These are phyloP conservation scores for Pediacus dermestoides DNA, from an alignment of 2,888 invertebrate genomes.

Conservation along the genomic window DNA sequence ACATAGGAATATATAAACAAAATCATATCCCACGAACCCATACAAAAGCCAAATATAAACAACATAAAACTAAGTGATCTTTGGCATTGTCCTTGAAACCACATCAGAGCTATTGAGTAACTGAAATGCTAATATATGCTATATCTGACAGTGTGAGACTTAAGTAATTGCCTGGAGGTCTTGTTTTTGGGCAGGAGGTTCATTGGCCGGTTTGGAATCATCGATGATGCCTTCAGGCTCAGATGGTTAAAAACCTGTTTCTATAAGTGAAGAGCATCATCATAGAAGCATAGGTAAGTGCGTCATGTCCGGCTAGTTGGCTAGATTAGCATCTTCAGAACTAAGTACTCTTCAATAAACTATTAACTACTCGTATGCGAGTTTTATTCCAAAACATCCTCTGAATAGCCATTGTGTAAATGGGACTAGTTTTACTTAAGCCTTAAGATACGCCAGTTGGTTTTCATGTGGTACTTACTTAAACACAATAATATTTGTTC, in stretches of 20 bases:
- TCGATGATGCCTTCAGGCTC: slow-evolving; percentile 37
- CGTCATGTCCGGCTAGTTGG: slow-evolving; percentile 37
- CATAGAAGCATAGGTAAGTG: slow-evolving; percentile 26
- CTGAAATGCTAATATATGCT: slow-evolving; percentile 2
- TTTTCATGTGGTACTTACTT: too few species aligned
- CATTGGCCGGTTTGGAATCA: slow-evolving; percentile 34
- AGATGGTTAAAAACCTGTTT: slow-evolving; percentile 41
- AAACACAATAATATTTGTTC: too few species aligned
- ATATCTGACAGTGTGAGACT: background rate
- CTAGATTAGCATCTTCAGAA: slow-evolving; percentile 26
- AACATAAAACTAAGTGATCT: background rate
- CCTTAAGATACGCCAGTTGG: too few species aligned
- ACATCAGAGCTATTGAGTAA: background rate
- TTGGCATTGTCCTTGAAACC: slow-evolving; percentile 4
- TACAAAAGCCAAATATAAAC: slow-evolving; percentile 1
- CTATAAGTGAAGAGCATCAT: slow-evolving; percentile 39
- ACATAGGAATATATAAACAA: background rate
- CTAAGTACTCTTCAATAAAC: slow-evolving; percentile 4
- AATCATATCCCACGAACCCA: too few species aligned
- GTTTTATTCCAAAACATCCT: background rate
- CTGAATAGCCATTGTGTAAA: background rate
- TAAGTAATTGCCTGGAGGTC: slow-evolving; percentile 16
- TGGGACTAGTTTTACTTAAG: slow-evolving; percentile 4
- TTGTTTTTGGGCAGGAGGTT: slow-evolving; percentile 35
- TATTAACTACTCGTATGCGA: background rate